These are phyloP conservation scores for Trigoniulus corallinus DNA, from an alignment of 1,140 invertebrate genomes.

Conservation along the genomic window DNA sequence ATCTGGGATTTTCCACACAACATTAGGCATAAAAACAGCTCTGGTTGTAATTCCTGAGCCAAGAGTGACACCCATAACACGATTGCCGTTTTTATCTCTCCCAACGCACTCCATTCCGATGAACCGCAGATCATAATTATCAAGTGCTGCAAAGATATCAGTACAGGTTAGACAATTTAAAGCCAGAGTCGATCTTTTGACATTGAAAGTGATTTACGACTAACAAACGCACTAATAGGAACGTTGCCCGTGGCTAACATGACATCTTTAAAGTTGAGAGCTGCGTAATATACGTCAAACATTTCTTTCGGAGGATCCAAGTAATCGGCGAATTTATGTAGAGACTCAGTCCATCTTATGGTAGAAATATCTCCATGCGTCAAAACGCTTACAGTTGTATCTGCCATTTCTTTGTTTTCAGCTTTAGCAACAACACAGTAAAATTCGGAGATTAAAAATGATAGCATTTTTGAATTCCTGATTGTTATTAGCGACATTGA, in stretches of 20 bases:
- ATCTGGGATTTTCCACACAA: constrained; percentile 79
- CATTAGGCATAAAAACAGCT: constrained; percentile 60
- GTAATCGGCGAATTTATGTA: constrained; percentile 35
- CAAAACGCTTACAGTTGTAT: constrained; percentile 84
- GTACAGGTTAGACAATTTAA: no score
- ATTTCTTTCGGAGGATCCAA: constrained; percentile 36
- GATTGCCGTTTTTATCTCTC: constrained; percentile 45
- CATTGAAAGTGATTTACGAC: constrained; percentile 19
- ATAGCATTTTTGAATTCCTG: no score
- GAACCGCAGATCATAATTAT: constrained; percentile 76
- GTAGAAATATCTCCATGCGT: constrained; percentile 80
- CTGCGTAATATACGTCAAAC: constrained; percentile 79
- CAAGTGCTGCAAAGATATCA: no score
- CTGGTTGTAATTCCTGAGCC: constrained; percentile 77
- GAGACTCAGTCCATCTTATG: constrained; percentile 81
- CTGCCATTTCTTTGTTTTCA: constrained; percentile 35
- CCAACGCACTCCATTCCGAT: constrained; percentile 89
- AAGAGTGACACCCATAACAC: constrained; percentile 84
- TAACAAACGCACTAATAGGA: constrained; percentile 82
- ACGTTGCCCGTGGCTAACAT: constrained; percentile 94
- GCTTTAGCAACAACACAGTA: background rate
- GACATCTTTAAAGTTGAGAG: constrained; percentile 92
- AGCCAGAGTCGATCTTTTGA: background rate
- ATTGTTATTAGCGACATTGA: background rate
- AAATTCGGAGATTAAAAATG: background rate